phyloP scores from a whole-genome alignment of 1,140 invertebrate species.

The Lucilia cuprina region DNA sequence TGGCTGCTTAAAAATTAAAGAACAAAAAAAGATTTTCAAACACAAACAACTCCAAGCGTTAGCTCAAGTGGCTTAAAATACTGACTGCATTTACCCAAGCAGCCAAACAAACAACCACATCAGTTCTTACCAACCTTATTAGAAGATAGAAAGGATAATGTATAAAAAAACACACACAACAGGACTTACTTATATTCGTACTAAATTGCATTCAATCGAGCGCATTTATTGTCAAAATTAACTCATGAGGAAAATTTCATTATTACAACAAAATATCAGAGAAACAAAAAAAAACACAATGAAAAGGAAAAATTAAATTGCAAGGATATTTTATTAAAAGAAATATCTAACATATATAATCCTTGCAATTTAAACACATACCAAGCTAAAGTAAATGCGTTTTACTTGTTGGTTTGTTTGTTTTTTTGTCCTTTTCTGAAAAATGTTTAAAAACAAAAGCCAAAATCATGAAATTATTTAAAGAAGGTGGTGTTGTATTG shows the following conservation, averaged over 20 bases:
- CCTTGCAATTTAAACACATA: not conserved
- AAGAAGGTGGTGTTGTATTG: not conserved
- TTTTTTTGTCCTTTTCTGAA: not conserved
- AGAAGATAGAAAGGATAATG: not conserved
- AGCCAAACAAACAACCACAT: constrained; percentile 1
- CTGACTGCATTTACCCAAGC: constrained; percentile 2
- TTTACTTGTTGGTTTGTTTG: not conserved
- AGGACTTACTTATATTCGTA: constrained; percentile 24
- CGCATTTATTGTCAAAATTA: constrained; percentile 39
- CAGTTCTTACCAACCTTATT: too few species aligned
- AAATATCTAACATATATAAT: not conserved
- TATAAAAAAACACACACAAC: not conserved
- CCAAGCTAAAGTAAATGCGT: not conserved
- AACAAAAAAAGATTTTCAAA: not conserved
- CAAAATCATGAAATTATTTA: not conserved
- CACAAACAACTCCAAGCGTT: not conserved
- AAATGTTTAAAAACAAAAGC: not conserved
- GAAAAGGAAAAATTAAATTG: not conserved
- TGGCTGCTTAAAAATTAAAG: not conserved
- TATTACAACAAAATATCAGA: constrained; percentile 33
- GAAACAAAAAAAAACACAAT: not conserved
- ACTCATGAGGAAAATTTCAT: constrained; percentile 41
- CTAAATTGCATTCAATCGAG: constrained; percentile 39
- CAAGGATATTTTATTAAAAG: not conserved
- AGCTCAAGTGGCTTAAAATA: constrained; percentile 26